Conservation (phyloP, 2,113 vertebrate species). For the Brachyhypopomus gauderio region DNA sequence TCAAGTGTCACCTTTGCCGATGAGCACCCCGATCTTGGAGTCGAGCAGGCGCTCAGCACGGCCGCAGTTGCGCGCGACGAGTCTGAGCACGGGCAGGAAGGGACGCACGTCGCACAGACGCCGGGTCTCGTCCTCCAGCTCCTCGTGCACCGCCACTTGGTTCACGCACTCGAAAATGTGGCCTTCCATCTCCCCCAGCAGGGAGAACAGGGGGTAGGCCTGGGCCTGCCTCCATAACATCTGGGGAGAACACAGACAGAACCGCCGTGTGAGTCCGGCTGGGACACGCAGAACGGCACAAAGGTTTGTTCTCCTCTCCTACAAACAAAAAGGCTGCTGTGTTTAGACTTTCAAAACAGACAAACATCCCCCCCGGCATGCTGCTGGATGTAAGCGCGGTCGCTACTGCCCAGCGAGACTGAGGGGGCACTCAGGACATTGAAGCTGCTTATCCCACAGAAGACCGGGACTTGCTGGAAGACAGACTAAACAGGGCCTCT, state of each 20-base stretch:
- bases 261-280: no score
- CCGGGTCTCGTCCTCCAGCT: conserved; percentile 92
- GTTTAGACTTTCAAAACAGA: no score
- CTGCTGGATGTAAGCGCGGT: no score
- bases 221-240: conserved; percentile 96
- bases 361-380: no score
- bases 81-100: conserved; percentile 92
- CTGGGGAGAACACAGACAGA: conserved; percentile 65
- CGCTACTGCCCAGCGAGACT: no score
- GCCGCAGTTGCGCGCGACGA: conserved; percentile 90
- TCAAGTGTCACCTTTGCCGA: conserved; percentile 87
- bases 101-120: conserved; percentile 93
- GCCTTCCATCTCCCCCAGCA: conserved; percentile 91
- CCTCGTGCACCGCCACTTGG: conserved; percentile 94
- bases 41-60: conserved; percentile 89
- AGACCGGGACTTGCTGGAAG: no score
- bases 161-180: conserved; percentile 99
- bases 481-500: no score
- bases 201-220: conserved; percentile 87
- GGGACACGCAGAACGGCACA: no score
- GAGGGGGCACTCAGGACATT: no score
- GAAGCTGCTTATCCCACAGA: no score
- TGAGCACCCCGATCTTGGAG: conserved; percentile 96
- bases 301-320: no score
- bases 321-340: no score